Base-by-base conservation (phyloP, 2,888 invertebrate species). In the Oegoconia quadripuncta region DNA sequence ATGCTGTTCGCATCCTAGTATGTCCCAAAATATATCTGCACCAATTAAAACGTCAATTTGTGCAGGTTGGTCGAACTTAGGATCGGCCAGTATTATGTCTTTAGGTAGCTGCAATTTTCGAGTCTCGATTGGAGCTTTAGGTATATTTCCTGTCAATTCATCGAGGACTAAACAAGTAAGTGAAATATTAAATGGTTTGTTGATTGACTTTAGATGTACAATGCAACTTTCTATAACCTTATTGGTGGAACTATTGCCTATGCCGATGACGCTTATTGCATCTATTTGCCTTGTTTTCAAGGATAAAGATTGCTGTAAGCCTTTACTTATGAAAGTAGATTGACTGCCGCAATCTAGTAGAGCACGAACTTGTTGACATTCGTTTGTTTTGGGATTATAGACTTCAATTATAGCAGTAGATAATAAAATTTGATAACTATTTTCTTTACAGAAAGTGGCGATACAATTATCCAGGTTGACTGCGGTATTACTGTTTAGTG, bases 11-110 rank as follows among this genome's bases (percentile, higher is more conserved):
- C 25, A 29, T 3, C 50, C 49, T 27, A 57, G 4, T 4, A 57
- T 36, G 7, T 54, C 52, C 55, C 50, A 52, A 26, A 45, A 52
- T 12, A 50, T n/a, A 15, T 52, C 49, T 6, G 49, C 45, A 3
- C 52, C 46, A 3, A 48, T 42, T 1, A 50, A 25, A 4, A 50
- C 13, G 16, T 50, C 45, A 5, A 48, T 34, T 3, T 42, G 39
- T 2, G 37, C 37, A 4, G 50, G 40, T 6, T 34, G 7, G 34
- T 47, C 2, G 26, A 48, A 50, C 2, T 9, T 35, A 8, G 48
- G 52, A 30, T 50, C 52, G 5, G 48, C 52, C 16, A 52, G 26
- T n/a, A 12, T 2, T 17, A 49, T 39, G 28, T 40, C 18, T n/a
- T 41, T 25, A 2, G 48, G 42, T 29, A 44, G 12, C 9, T 43